Evolutionary conservation across 2,888 invertebrate species (phyloP), one percentile per base, ranked within the genome.

Genomic region (Phyllotreta cruciferae): DNA sequence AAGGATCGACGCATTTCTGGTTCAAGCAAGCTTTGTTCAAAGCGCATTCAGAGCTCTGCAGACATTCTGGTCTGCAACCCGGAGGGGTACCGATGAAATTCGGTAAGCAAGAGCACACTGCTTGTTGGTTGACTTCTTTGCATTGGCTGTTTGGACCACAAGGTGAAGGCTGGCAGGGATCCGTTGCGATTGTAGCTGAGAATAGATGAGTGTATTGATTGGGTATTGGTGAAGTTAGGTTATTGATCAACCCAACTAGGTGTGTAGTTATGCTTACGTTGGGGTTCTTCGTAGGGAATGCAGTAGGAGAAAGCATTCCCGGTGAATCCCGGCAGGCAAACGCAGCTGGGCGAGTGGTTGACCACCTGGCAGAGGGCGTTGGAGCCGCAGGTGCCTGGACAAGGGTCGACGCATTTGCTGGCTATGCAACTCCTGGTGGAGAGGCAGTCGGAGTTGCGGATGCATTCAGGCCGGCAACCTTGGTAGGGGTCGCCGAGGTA

Each of bases 141-240:
- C 93, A 93, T 70, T 88, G 83, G 67, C 92, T 91, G 75, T 92
- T 92, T 3, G 91, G 87, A 37, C 93, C 93, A 79, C 90, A 90
- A 1, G 89, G 89, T 36, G 86, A 86, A 49, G 87, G 87, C 76
- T 85, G 84, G 73, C 90, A 90, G 13, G 86, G 85, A 78, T 89
- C 86, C 44, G 76, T 82, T 79, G 56, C 57, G 57, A 41, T 62
- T 45, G 62, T 36, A 11, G 69, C 68, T 70, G 37, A 42, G 37
- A 41, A 45, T 54, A 55, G 52, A 39, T 36, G 6, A 38, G 10
- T 42, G 36, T 14, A 42, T 44, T 13, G 37, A 36, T 60, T 56
- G 13, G 10, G 4, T 49, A 35, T 10, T 50, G 11, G 14, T 8
- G 14, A 41, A n/a, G 52, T 50, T 4, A 45, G 0, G 9, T 6